Percentiles rank a stretch among this genome's conserved stretches.
Evolutionary conservation across 2,888 invertebrate genomes (phyloP).

Genomic region (Dynastes tityus): DNA sequence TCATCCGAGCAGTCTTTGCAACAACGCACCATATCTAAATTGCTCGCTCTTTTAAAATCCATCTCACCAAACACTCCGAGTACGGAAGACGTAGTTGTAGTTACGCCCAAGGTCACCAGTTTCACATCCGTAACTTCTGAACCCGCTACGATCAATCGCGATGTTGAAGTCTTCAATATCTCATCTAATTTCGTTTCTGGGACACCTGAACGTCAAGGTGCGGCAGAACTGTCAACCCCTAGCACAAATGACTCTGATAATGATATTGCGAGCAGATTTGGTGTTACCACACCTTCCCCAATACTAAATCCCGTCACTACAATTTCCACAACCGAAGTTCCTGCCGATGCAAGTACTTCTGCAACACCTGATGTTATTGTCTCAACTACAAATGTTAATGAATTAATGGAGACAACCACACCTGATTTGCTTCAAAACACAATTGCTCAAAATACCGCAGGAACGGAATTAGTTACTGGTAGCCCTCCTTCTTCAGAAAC

Average conservation of each 20-base stretch:
- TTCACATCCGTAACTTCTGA: conserved; percentile 49
- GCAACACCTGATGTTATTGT: conserved; percentile 19
- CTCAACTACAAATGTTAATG: neutral
- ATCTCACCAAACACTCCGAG: conserved; percentile 60
- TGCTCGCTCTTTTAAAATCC: conserved; percentile 68
- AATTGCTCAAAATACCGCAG: conserved; percentile 33
- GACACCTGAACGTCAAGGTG: conserved; percentile 33
- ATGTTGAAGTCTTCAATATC: conserved; percentile 57
- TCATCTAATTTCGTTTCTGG: conserved; percentile 32
- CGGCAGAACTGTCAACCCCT: neutral
- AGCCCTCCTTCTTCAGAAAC: neutral
- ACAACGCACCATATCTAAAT: conserved; percentile 66
- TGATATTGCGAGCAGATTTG: conserved; percentile 8
- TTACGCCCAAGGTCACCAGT: conserved; percentile 64
- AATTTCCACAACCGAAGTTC: neutral
- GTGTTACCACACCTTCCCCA: neutral
- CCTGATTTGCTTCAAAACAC: conserved; percentile 37
- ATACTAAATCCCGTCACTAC: neutral
- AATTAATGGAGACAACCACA: conserved; percentile 11
- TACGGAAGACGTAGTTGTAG: conserved; percentile 62
- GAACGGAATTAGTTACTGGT: conserved; percentile 9
- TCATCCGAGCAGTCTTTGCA: conserved; percentile 64
- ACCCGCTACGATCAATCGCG: conserved; percentile 38
- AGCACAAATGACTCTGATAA: neutral
- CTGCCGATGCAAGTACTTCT: conserved; percentile 4